Evolutionary conservation across 2,888 invertebrate genomes (phyloP).

Genomic region (Geophilus truncorum): DNA sequence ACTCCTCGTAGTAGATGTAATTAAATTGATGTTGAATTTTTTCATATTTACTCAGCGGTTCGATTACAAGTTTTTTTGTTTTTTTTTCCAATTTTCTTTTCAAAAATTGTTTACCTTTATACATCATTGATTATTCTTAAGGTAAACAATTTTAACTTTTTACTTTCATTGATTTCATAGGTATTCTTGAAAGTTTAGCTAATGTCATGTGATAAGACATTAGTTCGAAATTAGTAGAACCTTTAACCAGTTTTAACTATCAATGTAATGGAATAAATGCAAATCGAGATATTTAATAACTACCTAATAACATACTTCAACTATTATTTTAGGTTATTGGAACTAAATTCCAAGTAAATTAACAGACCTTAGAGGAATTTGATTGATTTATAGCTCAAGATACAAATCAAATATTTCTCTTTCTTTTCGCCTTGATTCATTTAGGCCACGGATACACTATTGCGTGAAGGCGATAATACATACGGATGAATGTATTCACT

Average conservation of each 20-base stretch:
- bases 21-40: not conserved
- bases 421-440: not conserved
- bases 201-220: too few relatives aligned
- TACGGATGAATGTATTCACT: not conserved
- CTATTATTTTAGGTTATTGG: too few relatives aligned
- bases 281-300: too few relatives aligned
- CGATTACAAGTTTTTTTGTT: not conserved
- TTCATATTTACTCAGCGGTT: not conserved
- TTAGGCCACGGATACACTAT: not conserved
- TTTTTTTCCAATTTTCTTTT: not conserved
- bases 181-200: too few relatives aligned
- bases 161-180: too few relatives aligned
- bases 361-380: too few relatives aligned
- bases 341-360: too few relatives aligned
- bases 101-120: not conserved
- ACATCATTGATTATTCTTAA: not conserved
- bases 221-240: too few relatives aligned
- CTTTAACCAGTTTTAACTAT: too few relatives aligned
- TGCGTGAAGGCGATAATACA: not conserved
- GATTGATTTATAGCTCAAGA: too few relatives aligned
- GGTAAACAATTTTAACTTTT: not conserved
- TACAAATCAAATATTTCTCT: not conserved
- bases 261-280: too few relatives aligned
- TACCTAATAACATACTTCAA: too few relatives aligned
- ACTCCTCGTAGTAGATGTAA: not conserved